Evolutionary conservation across 35 echinoderm and acorn worm species (phyloP).

Genomic region (Apostichopus parvimensis): DNA sequence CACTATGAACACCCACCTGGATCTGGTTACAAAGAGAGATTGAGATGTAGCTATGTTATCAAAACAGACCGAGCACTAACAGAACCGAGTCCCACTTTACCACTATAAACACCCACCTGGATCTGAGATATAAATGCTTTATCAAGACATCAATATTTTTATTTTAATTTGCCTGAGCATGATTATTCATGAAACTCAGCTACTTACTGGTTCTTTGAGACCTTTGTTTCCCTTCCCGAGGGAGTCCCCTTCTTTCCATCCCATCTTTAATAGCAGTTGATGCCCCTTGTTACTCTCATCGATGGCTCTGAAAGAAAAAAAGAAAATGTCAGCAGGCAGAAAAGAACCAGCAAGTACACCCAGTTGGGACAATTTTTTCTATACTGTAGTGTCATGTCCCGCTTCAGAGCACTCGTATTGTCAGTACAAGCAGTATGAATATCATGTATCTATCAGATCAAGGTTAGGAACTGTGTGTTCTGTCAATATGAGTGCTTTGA

Average conservation of each 20-base stretch:
- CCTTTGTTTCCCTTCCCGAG: slow-evolving; percentile 81
- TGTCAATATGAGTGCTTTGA: too few relatives aligned
- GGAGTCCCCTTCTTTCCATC: slow-evolving; percentile 83
- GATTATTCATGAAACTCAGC: not conserved
- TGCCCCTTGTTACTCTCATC: slow-evolving; percentile 71
- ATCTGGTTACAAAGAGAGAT: slow-evolving; percentile 41
- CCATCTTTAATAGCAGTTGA: slow-evolving; percentile 96
- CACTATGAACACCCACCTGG: slow-evolving; percentile 64
- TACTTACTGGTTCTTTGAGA: slow-evolving; percentile 91
- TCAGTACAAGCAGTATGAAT: too few relatives aligned
- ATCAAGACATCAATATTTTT: too few relatives aligned
- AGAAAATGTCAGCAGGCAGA: not conserved
- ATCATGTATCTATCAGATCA: too few relatives aligned
- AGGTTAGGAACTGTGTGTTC: too few relatives aligned
- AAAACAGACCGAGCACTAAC: not conserved
- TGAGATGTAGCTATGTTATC: not conserved
- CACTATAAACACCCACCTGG: slow-evolving; percentile 59
- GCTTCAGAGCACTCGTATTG: too few relatives aligned
- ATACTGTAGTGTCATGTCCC: too few relatives aligned
- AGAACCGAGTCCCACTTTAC: slow-evolving; percentile 70
- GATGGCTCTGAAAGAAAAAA: slow-evolving; percentile 77
- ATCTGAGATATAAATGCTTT: slow-evolving; percentile 8
- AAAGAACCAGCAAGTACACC: too few relatives aligned
- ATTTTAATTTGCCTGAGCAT: too few relatives aligned
- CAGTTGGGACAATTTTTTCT: too few relatives aligned